A percentile compares a stretch with the other conserved stretches of the same genome.
Conservation (phyloP, 2,113 vertebrate genomes). For the Lampris megalopsis region DNA sequence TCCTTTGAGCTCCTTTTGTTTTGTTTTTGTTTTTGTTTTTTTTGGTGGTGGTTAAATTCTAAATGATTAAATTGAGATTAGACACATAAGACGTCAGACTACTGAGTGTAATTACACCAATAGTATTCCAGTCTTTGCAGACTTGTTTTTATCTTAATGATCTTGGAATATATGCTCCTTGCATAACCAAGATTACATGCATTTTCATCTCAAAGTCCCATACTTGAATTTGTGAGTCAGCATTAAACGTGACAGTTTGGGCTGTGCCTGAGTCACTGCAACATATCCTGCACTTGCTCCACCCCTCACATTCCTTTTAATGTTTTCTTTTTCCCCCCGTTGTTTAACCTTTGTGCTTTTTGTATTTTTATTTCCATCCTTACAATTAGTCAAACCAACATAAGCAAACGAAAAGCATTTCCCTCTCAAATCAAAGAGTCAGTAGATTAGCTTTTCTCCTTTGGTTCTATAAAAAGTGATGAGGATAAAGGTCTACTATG, state of each 20-base stretch:
- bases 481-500: constrained; percentile 12
- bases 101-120: neutral
- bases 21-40: too few relatives aligned
- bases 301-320: constrained; percentile 38
- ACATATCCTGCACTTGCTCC: constrained; percentile 68
- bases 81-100: neutral
- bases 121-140: neutral
- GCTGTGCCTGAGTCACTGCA: neutral
- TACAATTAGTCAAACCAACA: neutral
- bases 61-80: too few relatives aligned
- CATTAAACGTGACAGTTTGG: neutral
- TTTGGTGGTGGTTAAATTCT: too few relatives aligned
- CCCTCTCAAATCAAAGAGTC: constrained; percentile 1
- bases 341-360: constrained; percentile 43
- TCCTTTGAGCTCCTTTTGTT: constrained; percentile 24
- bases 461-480: constrained; percentile 1
- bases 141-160: neutral
- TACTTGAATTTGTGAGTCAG: neutral
- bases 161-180: too few relatives aligned
- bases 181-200: too few relatives aligned
- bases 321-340: constrained; percentile 35
- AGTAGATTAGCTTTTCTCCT: constrained; percentile 10
- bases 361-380: constrained; percentile 38
- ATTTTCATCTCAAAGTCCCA: neutral
- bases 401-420: neutral